phyloP scores from a whole-genome alignment of 2,797 vertebrate species.

The Hypotaenidia okinawae region DNA sequence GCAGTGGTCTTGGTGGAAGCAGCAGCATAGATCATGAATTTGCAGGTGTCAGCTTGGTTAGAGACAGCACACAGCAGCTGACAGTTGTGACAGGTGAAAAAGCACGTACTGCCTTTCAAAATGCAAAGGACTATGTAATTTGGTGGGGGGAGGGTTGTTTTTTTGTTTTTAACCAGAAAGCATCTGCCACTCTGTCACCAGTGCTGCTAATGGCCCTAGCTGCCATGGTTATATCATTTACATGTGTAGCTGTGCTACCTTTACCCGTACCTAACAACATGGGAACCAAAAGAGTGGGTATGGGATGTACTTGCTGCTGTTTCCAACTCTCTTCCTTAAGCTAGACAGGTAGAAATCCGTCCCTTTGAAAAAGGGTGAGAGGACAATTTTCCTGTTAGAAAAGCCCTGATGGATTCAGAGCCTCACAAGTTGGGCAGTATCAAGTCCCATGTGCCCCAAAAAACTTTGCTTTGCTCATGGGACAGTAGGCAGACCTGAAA shows the following conservation, averaged over 20 bases:
- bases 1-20: neutral
- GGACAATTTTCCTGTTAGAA: neutral
- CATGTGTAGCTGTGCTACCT: neutral
- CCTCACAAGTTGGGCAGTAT: neutral
- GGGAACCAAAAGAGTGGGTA: neutral
- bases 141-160: neutral
- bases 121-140: conserved; percentile 31
- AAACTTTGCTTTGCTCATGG: neutral
- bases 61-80: neutral
- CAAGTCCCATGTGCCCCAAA: neutral
- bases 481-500: neutral
- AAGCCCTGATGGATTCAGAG: neutral
- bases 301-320: neutral
- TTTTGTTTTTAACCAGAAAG: conserved; percentile 13
- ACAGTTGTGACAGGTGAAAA: conserved; percentile 53
- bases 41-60: neutral
- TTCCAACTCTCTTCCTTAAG: neutral
- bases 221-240: neutral
- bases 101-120: conserved; percentile 39
- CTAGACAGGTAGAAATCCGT: neutral
- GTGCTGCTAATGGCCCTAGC: neutral
- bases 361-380: neutral
- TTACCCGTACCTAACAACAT: accelerated
- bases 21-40: neutral
- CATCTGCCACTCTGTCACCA: neutral